These are phyloP conservation scores for Octodon degus DNA, from an alignment of 2,113 vertebrate species.

Conservation along the genomic window DNA sequence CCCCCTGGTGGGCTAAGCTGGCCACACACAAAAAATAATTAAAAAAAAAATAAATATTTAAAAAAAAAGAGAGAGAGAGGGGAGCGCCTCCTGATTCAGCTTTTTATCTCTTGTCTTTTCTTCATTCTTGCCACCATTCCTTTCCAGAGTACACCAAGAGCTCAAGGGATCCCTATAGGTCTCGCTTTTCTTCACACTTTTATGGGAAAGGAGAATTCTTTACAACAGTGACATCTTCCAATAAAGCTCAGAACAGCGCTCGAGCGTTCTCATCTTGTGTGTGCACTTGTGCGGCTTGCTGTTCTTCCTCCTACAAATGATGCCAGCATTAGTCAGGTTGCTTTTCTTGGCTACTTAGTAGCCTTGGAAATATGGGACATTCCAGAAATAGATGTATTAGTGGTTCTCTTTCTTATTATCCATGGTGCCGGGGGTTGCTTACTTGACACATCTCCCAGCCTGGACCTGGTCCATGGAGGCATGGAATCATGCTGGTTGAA, in stretches of 20 bases:
- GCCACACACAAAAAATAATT: too few relatives aligned
- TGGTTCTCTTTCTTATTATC: constrained; percentile 2
- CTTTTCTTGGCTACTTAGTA: constrained; percentile 16
- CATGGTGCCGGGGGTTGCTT: neutral
- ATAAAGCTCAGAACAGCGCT: constrained; percentile 38
- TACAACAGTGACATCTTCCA: constrained; percentile 12
- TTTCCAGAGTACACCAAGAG: too few relatives aligned
- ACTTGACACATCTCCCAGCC: neutral
- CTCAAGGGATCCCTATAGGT: neutral
- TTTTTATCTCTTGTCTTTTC: too few relatives aligned
- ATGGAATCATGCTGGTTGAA: neutral
- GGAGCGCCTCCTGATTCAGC: too few relatives aligned
- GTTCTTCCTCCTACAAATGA: constrained; percentile 3
- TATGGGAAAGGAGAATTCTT: neutral
- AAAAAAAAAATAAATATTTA: too few relatives aligned
- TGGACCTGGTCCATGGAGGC: neutral
- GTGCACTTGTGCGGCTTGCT: neutral
- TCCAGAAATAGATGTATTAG: neutral
- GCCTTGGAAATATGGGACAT: constrained; percentile 30
- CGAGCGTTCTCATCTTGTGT: neutral
- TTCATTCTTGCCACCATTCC: too few relatives aligned
- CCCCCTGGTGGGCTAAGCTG: too few relatives aligned
- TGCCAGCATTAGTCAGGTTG: neutral
- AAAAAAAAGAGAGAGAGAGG: too few relatives aligned
- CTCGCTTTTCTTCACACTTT: constrained; percentile 54